Evolutionary conservation across 2,113 vertebrate species (phyloP).

Genomic region (Muntiacus reevesi): DNA sequence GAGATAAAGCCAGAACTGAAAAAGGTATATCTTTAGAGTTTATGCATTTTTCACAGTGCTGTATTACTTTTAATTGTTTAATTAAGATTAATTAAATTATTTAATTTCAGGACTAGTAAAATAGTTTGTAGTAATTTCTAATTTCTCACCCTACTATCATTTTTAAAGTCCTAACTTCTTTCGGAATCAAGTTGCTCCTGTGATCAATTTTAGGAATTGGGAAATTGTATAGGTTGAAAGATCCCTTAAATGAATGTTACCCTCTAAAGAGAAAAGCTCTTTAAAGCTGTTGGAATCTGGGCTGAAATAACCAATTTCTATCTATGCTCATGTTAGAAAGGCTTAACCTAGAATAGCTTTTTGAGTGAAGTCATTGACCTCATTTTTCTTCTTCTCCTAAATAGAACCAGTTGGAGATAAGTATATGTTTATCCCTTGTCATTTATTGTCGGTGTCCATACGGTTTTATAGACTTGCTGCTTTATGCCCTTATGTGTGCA

Average conservation of each 20-base stretch:
- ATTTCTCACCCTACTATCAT: neutral
- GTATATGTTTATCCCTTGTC: slow-evolving; percentile 54
- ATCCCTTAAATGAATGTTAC: slow-evolving; percentile 53
- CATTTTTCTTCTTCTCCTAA: slow-evolving; percentile 65
- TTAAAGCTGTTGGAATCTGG: slow-evolving; percentile 65
- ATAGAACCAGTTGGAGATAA: slow-evolving; percentile 60
- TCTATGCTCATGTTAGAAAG: slow-evolving; percentile 67
- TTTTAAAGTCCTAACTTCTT: slow-evolving; percentile 9
- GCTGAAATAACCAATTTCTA: slow-evolving; percentile 64
- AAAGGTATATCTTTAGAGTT: neutral
- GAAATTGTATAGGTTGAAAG: slow-evolving; percentile 56
- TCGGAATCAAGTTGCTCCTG: slow-evolving; percentile 47
- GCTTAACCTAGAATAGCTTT: slow-evolving; percentile 71
- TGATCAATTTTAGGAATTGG: slow-evolving; percentile 62
- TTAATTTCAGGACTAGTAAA: neutral
- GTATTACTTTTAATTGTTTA: neutral
- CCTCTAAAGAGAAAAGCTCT: slow-evolving; percentile 58
- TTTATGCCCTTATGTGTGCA: neutral
- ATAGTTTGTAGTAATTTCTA: neutral
- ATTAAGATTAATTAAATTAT: neutral
- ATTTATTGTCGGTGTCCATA: slow-evolving; percentile 36
- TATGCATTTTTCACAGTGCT: neutral
- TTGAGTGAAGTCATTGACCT: slow-evolving; percentile 71
- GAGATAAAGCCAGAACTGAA: neutral
- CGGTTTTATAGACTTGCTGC: neutral